Base-by-base conservation (phyloP, 2,888 invertebrate species). In the Ophion ellenae region DNA sequence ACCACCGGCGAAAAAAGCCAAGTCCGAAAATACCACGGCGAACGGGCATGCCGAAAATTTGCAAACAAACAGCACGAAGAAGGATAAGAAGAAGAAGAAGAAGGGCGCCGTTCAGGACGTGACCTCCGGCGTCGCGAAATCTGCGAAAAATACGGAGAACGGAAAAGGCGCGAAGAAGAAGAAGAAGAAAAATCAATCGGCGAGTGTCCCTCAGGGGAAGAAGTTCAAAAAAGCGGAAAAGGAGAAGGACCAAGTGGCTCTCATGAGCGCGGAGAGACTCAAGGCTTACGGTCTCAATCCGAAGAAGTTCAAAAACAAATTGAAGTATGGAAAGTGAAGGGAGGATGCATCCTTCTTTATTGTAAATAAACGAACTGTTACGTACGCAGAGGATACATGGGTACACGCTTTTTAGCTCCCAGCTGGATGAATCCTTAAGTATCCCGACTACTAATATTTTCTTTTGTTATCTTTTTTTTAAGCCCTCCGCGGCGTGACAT, bases 221-320 rank as follows among this genome's bases (percentile, higher is more conserved):
- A 83, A 78, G 32, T 71, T 67, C 28, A 87, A 79, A 57, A 73
- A 74, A n/a, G 67, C 87, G 63, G 89, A 89, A 80, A 86, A 90
- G 79, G 71, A 81, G 1, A 82, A 77, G n/a, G 81, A 89, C 59
- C 86, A 87, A 67, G 83, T 92, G n/a, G 81, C 89, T 28, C 86
- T 89, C 2, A 80, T 93, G 74, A 91, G 97, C 2, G 97, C 98
- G 93, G 97, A 97, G 88, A 96, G 99, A 88, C 95, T 99, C 10
- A 96, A 97, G 91, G 98, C 98, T 0, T 99, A 98, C 93, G 99
- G 99, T 78, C 96, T 99, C 61, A 98, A 98, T 95, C 98, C 98
- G 0, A 98, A 97, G 91, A 98, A 98, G 92, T 98, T 97, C 90
- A 97, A 96, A 92, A 96, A 97, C 91, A 97, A 97, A 94, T 94